Evolutionary conservation across 2,888 invertebrate species (phyloP).

Genomic region (Linnaemya vulpina): DNA sequence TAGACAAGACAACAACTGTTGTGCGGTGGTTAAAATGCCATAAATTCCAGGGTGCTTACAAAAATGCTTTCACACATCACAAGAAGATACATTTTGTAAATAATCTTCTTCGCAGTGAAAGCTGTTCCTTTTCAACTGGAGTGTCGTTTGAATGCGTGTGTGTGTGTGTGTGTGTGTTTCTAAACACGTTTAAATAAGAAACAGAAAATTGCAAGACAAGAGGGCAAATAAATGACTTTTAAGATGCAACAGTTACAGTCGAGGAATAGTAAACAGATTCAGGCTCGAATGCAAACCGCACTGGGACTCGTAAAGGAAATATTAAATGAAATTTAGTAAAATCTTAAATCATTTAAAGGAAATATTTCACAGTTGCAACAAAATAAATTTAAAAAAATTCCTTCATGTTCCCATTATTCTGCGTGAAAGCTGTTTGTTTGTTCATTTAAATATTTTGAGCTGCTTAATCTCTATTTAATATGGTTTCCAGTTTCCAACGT

Average conservation of each 20-base stretch:
- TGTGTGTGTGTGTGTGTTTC: too few species aligned
- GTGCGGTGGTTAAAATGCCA: conserved; percentile 58
- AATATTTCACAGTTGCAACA: too few species aligned
- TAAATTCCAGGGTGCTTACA: conserved; percentile 62
- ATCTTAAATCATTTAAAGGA: too few species aligned
- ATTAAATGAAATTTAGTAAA: not conserved
- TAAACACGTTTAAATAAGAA: too few species aligned
- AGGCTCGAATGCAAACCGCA: not conserved
- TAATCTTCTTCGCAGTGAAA: too few species aligned
- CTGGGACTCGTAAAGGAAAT: not conserved
- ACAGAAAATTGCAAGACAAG: not conserved
- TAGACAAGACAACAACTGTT: conserved; percentile 62
- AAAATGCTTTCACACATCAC: conserved; percentile 58
- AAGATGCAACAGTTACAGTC: conserved; percentile 37
- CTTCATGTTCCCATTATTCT: too few species aligned
- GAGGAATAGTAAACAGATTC: not conserved
- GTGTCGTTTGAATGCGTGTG: not conserved
- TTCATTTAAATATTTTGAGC: not conserved
- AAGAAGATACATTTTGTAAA: conserved; percentile 39
- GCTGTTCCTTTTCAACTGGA: too few species aligned
- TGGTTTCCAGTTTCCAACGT: not conserved
- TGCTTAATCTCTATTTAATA: not conserved
- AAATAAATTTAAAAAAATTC: too few species aligned
- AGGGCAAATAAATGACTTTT: not conserved
- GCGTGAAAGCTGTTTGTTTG: too few species aligned